Percentiles rank a stretch among this genome's conserved stretches.
Conservation (phyloP, 2,797 vertebrate genomes). For the Sebastes matsubarae region DNA sequence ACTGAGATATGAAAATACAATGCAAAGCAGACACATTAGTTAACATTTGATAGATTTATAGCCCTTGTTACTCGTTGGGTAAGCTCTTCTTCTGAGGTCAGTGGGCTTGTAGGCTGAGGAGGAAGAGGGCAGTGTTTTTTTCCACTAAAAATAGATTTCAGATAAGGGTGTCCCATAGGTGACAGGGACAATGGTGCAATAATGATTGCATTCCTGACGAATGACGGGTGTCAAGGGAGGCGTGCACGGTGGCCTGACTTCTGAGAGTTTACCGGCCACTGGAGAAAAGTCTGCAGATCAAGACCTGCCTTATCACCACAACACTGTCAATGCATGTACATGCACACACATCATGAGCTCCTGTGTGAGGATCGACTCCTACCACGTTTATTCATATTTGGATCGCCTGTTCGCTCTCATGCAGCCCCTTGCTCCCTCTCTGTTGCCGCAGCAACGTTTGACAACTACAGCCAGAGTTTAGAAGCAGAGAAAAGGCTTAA, state of each 20-base stretch:
- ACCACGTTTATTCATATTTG: background rate
- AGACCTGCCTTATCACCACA: slow-evolving; percentile 25
- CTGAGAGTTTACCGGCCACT: slow-evolving; percentile 1
- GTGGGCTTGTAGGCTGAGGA: slow-evolving; percentile 26
- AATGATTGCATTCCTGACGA: slow-evolving; percentile 64
- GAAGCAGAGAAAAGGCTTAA: background rate
- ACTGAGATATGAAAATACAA: background rate
- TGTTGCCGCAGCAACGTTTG: slow-evolving; percentile 6
- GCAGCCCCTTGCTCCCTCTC: background rate
- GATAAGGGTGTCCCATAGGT: slow-evolving; percentile 63
- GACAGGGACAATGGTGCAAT: slow-evolving; percentile 57
- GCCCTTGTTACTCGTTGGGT: background rate
- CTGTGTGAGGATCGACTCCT: background rate
- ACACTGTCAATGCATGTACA: background rate
- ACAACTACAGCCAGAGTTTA: background rate
- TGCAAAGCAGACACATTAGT: background rate
- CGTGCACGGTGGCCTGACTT: background rate
- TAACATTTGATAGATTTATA: slow-evolving; percentile 18
- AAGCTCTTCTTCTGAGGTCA: slow-evolving; percentile 8
- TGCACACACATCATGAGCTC: background rate
- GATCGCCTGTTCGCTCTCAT: background rate
- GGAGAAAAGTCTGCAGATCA: slow-evolving; percentile 9
- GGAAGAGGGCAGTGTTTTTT: slow-evolving; percentile 8
- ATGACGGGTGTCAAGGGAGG: slow-evolving; percentile 21
- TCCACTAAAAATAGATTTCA: slow-evolving; percentile 54